Evolutionary conservation across 2,797 vertebrate species (phyloP), one percentile per base, ranked within the genome.

Genomic region (Sparus aurata): DNA sequence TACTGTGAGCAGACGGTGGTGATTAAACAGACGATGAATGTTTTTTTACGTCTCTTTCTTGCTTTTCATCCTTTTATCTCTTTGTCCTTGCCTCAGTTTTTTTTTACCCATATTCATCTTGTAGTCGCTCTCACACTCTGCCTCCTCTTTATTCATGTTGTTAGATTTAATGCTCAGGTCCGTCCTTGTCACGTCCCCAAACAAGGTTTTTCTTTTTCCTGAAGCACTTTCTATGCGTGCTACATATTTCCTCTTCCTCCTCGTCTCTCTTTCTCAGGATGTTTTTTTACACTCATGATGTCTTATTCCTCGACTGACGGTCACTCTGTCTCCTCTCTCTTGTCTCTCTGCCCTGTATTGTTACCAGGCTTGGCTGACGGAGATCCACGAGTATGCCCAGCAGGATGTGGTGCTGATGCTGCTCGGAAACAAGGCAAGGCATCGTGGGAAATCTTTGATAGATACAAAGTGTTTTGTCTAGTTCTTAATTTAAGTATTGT

Each of bases 311-410:
- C 46, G 27, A 58, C 46, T 72, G 62, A 86, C 79, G 41, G 9
- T 49, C 60, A 2, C 23, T 66, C 50, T 27, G 13, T 66, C 49
- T 45, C 60, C 11, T 47, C 47, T 65, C 23, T 71, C 43, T 65
- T 34, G 20, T 65, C 23, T 77, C 61, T 69, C 69, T 75, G 50
- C 77, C 50, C n/a, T 84, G 60, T 81, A 1, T 80, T 80, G 10
- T 80, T 67, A 34, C 74, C 67, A 99, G 98, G 97, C 97, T 20
- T 99, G 98, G 98, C 94, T 99, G 93, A 96, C 97, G 0, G 97
- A 98, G 94, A 99, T 98, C 87, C 95, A 98, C 0, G 97, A 98
- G 81, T 97, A 97, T 0, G 96, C 97, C n/a, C 97, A 98, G 87
- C 95, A 96, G 71, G 93, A 97, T 0, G 97, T 96, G 90, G 97